Evolutionary conservation across 2,797 vertebrate species (phyloP), one percentile per base, ranked within the genome.

Genomic region (Muscicapa striata): DNA sequence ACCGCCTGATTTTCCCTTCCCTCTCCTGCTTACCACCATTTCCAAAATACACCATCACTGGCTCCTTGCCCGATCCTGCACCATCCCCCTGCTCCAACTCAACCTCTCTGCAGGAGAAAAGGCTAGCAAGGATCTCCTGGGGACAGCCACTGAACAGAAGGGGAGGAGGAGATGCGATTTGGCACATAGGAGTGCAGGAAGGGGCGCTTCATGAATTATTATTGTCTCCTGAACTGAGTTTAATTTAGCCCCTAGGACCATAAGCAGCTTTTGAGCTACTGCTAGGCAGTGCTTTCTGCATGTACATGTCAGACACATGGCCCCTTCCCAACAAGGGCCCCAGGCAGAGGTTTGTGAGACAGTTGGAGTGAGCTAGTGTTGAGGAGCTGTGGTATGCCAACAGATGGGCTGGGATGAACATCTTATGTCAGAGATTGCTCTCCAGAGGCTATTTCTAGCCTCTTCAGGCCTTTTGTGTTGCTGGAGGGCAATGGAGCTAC

Each of bases 381-480:
- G 54, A 92, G 55, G 29, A 38, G 0, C 66, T 66, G 48, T 38
- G 58, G 48, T 69, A 41, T n/a, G 80, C 52, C 88, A 96, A 63
- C 95, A 96, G 95, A 94, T 95, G 85, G 94, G 51, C 69, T 1
- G 9, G 62, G 46, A 94, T 66, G 94, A 96, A 73, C 80, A 91
- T 94, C 82, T 88, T 92, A 75, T 87, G 76, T 66, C 5, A 3
- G 51, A 81, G 54, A 91, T 75, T 78, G 87, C 51, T 95, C 94
- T 80, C 79, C 55, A 14, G 92, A 91, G 90, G 62, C 84, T 91
- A 89, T 75, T 96, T 90, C 62, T 81, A 87, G 81, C 82, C 73
- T 92, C 89, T 83, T 80, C 55, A 72, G 75, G 78, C 61, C 52
- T 85, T 95, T 74, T 78, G 66, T 86, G 48, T 49, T 92, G 79